A percentile compares a stretch with the other conserved stretches of the same genome.
Evolutionary conservation across 2,888 invertebrate genomes (phyloP).

Genomic region (Cheilosia urbana): DNA sequence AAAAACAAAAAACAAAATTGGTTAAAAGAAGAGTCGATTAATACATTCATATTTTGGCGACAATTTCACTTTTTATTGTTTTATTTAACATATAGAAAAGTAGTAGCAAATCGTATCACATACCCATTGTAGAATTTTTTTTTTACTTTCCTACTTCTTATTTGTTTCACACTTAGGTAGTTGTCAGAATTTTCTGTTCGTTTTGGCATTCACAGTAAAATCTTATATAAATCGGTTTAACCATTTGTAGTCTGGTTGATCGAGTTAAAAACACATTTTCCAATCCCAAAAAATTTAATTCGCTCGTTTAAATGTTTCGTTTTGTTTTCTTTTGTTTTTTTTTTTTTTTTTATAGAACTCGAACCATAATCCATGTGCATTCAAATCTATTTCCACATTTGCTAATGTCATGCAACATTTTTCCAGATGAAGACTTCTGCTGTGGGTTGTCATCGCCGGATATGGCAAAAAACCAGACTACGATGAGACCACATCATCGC

Average conservation of each 20-base stretch:
- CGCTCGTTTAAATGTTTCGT: slow-evolving; percentile 29
- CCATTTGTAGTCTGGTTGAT: slow-evolving; percentile 44
- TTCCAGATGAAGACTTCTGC: slow-evolving; percentile 95
- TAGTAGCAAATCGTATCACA: too few relatives aligned
- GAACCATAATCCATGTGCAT: slow-evolving; percentile 60
- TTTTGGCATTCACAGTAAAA: not conserved
- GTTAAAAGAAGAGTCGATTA: too few relatives aligned
- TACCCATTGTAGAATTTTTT: not conserved
- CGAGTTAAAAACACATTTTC: not conserved
- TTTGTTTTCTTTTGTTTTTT: slow-evolving; percentile 51
- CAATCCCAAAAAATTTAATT: slow-evolving; percentile 16
- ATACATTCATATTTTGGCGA: too few relatives aligned
- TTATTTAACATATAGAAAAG: too few relatives aligned
- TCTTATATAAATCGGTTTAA: slow-evolving; percentile 38
- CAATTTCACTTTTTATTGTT: too few relatives aligned
- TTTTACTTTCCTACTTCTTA: not conserved
- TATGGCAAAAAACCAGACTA: slow-evolving; percentile 88
- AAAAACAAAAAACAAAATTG: too few relatives aligned
- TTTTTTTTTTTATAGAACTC: slow-evolving; percentile 38
- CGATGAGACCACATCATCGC: slow-evolving; percentile 83
- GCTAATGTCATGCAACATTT: slow-evolving; percentile 76
- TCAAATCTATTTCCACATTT: slow-evolving; percentile 55
- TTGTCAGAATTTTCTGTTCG: not conserved
- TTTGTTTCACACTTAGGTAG: not conserved
- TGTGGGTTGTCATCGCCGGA: slow-evolving; percentile 92